phyloP scores from a whole-genome alignment of 2,888 invertebrate species.

The Pasiphila rectangulata region DNA sequence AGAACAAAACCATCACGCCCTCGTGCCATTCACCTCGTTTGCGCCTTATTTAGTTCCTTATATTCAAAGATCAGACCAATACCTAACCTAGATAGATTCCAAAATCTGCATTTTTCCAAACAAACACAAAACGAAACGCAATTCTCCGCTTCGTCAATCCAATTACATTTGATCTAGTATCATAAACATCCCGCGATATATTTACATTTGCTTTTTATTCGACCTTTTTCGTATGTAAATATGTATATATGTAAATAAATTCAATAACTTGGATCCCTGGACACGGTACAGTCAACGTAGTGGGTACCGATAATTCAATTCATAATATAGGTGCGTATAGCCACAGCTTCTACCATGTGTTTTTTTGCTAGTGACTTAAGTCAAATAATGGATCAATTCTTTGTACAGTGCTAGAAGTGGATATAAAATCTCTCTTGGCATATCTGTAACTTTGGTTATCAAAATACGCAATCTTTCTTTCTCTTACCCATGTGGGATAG shows the following conservation, averaged over 20 bases:
- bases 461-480: no score
- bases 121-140: constrained; percentile 5
- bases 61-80: no score
- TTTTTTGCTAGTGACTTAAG: background rate
- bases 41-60: no score
- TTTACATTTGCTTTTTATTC: constrained; percentile 33
- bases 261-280: constrained; percentile 56
- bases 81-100: background rate
- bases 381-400: background rate
- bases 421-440: no score
- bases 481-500: no score
- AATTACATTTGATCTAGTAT: constrained; percentile 23
- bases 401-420: no score
- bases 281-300: constrained; percentile 48
- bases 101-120: constrained; percentile 5
- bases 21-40: no score
- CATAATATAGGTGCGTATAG: constrained; percentile 30
- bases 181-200: constrained; percentile 27
- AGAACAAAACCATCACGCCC: no score
- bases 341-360: no score
- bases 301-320: constrained; percentile 56
- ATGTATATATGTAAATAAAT: constrained; percentile 58
- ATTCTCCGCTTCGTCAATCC: constrained; percentile 8
- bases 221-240: constrained; percentile 42
- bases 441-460: no score